These are phyloP conservation scores for Pocota personata DNA, from an alignment of 2,888 invertebrate species.

Conservation along the genomic window DNA sequence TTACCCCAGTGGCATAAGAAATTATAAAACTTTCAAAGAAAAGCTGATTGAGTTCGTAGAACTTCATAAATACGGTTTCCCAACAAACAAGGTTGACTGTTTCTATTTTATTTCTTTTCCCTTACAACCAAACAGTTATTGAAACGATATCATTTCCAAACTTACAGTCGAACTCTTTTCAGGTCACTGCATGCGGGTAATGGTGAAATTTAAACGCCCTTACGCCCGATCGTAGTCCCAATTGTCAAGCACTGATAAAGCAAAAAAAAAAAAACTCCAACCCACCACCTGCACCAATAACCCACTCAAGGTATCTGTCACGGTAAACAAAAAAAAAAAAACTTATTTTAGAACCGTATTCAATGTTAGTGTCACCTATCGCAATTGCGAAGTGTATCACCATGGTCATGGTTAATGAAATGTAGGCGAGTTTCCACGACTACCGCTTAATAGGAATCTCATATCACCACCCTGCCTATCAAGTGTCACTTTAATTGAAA, in stretches of 20 bases:
- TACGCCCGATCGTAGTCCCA: neutral
- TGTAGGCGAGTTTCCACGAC: neutral
- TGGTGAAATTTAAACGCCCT: neutral
- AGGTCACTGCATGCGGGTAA: neutral
- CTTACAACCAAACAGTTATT: neutral
- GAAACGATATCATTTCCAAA: neutral
- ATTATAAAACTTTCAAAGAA: neutral
- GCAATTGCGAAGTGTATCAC: slow-evolving; percentile 2
- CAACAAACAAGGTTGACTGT: neutral
- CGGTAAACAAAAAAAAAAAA: neutral
- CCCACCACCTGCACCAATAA: neutral
- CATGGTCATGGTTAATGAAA: slow-evolving; percentile 24
- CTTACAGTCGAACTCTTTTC: neutral
- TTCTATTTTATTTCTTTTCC: neutral
- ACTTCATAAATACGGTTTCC: neutral
- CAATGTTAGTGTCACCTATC: neutral
- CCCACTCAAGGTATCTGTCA: neutral
- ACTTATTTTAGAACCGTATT: neutral
- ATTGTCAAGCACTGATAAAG: neutral
- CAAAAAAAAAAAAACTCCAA: neutral
- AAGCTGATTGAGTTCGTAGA: neutral
- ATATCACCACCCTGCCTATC: slow-evolving; percentile 18
- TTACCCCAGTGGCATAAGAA: neutral
- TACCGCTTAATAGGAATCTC: neutral
- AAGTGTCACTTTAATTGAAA: slow-evolving; percentile 35